Evolutionary conservation across 1,140 invertebrate species (phyloP).

Genomic region (Probaryconus sp.): DNA sequence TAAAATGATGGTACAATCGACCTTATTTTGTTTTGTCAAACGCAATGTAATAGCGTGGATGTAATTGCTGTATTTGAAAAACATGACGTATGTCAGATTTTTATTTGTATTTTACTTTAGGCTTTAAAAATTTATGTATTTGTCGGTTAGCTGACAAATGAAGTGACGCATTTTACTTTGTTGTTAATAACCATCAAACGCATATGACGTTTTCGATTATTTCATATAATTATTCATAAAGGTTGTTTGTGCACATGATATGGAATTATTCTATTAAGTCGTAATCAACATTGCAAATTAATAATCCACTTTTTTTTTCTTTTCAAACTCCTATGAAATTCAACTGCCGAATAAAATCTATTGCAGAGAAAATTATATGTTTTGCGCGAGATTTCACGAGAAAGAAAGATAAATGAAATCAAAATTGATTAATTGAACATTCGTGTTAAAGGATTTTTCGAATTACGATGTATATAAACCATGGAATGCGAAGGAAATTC

Average conservation of each 20-base stretch:
- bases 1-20: not conserved
- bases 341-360: not conserved
- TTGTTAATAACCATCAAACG: conserved; percentile 19
- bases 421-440: too few species aligned
- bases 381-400: too few species aligned
- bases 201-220: conserved; percentile 7
- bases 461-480: too few species aligned
- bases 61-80: conserved; percentile 21
- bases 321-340: too few species aligned
- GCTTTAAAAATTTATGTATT: conserved; percentile 3
- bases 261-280: conserved; percentile 21
- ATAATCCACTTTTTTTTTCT: too few species aligned
- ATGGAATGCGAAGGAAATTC: too few species aligned
- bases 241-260: conserved; percentile 27
- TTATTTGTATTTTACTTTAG: not conserved
- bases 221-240: conserved; percentile 16
- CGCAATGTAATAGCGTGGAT: not conserved
- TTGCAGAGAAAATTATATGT: too few species aligned
- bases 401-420: too few species aligned
- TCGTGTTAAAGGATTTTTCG: too few species aligned
- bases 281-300: conserved; percentile 5
- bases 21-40: conserved; percentile 10
- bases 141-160: conserved; percentile 6
- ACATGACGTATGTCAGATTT: not conserved
- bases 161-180: conserved; percentile 7